Percentiles rank a stretch among this genome's conserved stretches.
phyloP scores from a whole-genome alignment of 2,113 vertebrate species.

The Thinocorus orbignyianus region DNA sequence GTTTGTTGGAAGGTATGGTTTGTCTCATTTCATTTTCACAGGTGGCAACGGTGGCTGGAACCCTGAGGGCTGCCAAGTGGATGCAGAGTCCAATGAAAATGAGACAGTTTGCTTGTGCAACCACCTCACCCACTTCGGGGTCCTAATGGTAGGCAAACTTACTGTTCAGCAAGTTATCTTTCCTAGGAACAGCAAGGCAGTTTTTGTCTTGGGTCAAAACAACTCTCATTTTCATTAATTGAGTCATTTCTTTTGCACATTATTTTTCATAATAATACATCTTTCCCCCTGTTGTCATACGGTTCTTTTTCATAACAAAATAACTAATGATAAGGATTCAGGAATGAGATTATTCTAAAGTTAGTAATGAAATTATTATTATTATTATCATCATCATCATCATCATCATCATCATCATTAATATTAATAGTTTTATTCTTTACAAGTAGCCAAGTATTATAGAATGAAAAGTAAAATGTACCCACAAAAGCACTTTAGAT shows the following conservation, averaged over 20 bases:
- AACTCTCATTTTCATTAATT: neutral
- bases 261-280: neutral
- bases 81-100: slow-evolving; percentile 71
- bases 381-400: neutral
- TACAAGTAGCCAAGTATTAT: neutral
- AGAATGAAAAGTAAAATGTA: neutral
- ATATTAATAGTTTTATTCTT: neutral
- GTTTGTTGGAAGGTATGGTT: neutral
- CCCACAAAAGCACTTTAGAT: neutral
- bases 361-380: neutral
- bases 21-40: slow-evolving; percentile 58
- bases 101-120: slow-evolving; percentile 88
- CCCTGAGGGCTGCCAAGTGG: slow-evolving; percentile 75
- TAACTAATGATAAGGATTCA: neutral
- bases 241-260: neutral
- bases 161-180: neutral
- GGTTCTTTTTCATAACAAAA: neutral
- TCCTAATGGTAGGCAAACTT: slow-evolving; percentile 86
- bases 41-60: slow-evolving; percentile 89
- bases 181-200: neutral
- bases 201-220: neutral
- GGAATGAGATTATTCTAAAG: neutral
- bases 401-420: too few species aligned
- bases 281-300: neutral
- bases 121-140: slow-evolving; percentile 94